Conservation (phyloP, 2,888 invertebrate genomes). For the Rhorus exstirpatorius region DNA sequence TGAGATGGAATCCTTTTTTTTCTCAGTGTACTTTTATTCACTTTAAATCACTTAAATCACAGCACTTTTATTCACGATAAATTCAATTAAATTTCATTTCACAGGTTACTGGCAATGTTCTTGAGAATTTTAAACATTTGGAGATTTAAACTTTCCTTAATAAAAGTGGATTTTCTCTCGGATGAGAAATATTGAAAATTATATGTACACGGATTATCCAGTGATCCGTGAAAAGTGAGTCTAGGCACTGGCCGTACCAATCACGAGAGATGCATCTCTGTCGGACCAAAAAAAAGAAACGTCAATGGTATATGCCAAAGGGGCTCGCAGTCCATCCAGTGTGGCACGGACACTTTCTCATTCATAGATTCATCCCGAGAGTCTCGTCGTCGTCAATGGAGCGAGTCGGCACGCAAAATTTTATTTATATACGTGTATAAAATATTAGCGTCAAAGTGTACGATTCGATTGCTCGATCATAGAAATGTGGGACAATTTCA, state of each 20-base stretch:
- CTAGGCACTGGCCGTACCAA: neutral
- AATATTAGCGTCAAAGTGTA: neutral
- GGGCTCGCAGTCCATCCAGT: conserved; percentile 63
- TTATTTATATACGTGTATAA: conserved; percentile 5
- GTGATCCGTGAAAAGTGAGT: conserved; percentile 41
- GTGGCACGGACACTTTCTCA: conserved; percentile 69
- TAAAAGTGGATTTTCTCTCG: conserved; percentile 28
- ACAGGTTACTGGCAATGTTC: neutral
- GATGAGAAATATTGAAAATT: conserved; percentile 24
- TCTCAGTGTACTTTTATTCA: conserved; percentile 54
- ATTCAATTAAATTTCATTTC: neutral
- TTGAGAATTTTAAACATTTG: conserved; percentile 14
- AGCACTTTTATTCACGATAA: conserved; percentile 45
- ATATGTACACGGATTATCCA: conserved; percentile 14
- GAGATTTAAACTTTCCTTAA: conserved; percentile 51
- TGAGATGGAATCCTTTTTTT: neutral
- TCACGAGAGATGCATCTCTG: conserved; percentile 39
- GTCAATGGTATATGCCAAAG: conserved; percentile 60
- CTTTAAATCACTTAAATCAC: neutral
- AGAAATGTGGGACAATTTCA: conserved; percentile 34
- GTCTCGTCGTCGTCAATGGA: conserved; percentile 66
- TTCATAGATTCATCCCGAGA: conserved; percentile 70
- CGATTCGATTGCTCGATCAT: neutral
- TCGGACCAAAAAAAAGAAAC: conserved; percentile 28
- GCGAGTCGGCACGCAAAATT: conserved; percentile 67